Evolutionary conservation across 1,140 invertebrate species (phyloP), one percentile per base, ranked within the genome.

Genomic region (Bombyx mandarina): DNA sequence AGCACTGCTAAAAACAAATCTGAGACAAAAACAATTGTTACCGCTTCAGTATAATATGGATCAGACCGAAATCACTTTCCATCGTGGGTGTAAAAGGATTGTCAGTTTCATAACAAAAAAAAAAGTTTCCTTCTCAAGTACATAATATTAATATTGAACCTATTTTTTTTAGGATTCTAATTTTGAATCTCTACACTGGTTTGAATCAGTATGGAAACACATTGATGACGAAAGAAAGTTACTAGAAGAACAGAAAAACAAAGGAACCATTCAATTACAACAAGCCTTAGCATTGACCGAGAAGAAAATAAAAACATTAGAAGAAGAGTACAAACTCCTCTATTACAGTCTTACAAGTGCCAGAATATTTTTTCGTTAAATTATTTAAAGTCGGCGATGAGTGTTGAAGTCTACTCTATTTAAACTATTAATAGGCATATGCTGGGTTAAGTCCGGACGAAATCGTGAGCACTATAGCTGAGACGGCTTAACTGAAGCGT

Each of bases 161-260:
- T 45, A 44, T 44, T 18, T 58, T 1, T 82, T 77, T 62, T 60
- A 89, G 88, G 85, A 88, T 68, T 88, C 90, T 50, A 95, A 97
- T 67, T 95, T 99, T 81, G 96, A 99, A 88, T 93, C 96, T 6
- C 88, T 99, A 1, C 96, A 98, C 79, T 99, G 98, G 98, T 99
- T 98, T 77, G 91, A 96, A 58, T 96, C 97, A 5, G 94, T 99
- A 52, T 91, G 93, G 62, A 93, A 95, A 73, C 93, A 95, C 65
- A 89, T 89, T 1, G 71, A 71, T 10, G 90, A 91, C 61, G 92
- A 95, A 67, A 89, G 89, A 69, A 90, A 91, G 72, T 80, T 88
- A 44, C 85, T 93, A 9, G 74, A 90, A 57, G 76, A 89, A 69
- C 88, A 91, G 67, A 88, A 87, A 63, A 66, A 55, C 22, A 89